Base-by-base conservation (phyloP, 2,113 vertebrate species). In the Lophochroa leadbeateri region DNA sequence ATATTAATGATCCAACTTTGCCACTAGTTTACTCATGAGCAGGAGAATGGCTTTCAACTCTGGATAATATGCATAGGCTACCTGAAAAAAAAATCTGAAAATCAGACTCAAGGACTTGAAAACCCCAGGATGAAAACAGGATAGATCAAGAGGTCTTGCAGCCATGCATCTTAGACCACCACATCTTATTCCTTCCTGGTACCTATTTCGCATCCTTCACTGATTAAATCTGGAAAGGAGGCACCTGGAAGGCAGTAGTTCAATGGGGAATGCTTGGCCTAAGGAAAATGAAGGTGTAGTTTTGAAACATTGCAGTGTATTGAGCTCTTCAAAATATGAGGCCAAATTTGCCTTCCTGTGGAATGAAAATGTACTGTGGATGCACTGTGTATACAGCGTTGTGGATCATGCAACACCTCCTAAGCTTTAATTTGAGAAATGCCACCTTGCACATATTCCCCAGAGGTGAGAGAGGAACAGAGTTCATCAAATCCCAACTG, bases 391-490 rank as follows among this genome's bases (percentile, higher is more conserved):
- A 21, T 13, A 43, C 5, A 6, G 31, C 4, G 2, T 5, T 46
- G 13, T 14, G 63, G 47, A 13, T 57, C 67, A 27, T 2, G 1
- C n/a, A 77, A 16, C 58, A 65, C 10, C 7, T 64, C 68, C 50
- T 50, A 47, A 83, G 27, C 33, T 82, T 60, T 71, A 8, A 29
- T 60, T 92, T 86, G 72, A 77, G 63, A 60, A 64, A 52, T 57
- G 8, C 31, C 14, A 37, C 31, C 41, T 68, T 4, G 18, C 41
- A 65, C 15, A 13, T 23, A 14, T 33, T 77, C 19, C 21, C 12
- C 16, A 43, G 47, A 47, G 52, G 25, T 33, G 39, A 0, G 0
- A 55, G n/a, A 47, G 50, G 27, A 80, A 24, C 3, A 12, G 19
- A 79, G 35, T 6, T 35, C 25, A 50, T 64, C 39, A 61, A 72